Evolutionary conservation across 2,888 invertebrate genomes (phyloP).

Genomic region (Diabrotica balteata): DNA sequence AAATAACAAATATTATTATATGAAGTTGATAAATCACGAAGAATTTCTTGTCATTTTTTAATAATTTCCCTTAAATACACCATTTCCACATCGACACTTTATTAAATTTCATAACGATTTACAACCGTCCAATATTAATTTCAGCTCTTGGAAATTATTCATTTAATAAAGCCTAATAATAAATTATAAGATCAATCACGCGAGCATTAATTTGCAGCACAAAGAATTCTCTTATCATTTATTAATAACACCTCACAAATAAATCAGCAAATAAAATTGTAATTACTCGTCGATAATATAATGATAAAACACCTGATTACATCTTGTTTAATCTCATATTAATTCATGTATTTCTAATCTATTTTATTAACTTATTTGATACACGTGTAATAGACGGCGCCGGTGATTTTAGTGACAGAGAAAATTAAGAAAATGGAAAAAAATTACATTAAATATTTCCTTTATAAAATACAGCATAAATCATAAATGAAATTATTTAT

Average conservation of each 20-base stretch:
- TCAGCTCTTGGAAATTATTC: slow-evolving; percentile 10
- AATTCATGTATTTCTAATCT: slow-evolving; percentile 47
- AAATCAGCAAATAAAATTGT: slow-evolving; percentile 47
- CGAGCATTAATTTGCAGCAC: slow-evolving; percentile 43
- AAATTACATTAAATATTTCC: too few species aligned
- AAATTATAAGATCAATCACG: slow-evolving; percentile 38
- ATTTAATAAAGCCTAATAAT: slow-evolving; percentile 33
- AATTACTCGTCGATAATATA: slow-evolving; percentile 48
- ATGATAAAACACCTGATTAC: slow-evolving; percentile 53
- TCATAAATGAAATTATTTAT: too few species aligned
- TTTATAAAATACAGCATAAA: too few species aligned
- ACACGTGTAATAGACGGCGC: too few species aligned
- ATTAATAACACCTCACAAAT: slow-evolving; percentile 48
- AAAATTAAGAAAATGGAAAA: too few species aligned
- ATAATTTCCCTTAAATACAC: too few species aligned
- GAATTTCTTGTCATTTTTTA: too few species aligned
- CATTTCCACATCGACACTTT: neutral
- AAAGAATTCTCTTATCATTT: slow-evolving; percentile 41
- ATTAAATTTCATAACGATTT: slow-evolving; percentile 11
- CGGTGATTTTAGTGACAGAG: too few species aligned
- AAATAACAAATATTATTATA: too few species aligned
- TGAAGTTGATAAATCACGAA: too few species aligned
- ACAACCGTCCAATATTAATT: slow-evolving; percentile 9
- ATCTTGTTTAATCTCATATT: slow-evolving; percentile 50
- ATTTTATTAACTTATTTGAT: slow-evolving; percentile 48